These are phyloP conservation scores for Cinclus cinclus DNA, from an alignment of 2,113 vertebrate species.

Conservation along the genomic window DNA sequence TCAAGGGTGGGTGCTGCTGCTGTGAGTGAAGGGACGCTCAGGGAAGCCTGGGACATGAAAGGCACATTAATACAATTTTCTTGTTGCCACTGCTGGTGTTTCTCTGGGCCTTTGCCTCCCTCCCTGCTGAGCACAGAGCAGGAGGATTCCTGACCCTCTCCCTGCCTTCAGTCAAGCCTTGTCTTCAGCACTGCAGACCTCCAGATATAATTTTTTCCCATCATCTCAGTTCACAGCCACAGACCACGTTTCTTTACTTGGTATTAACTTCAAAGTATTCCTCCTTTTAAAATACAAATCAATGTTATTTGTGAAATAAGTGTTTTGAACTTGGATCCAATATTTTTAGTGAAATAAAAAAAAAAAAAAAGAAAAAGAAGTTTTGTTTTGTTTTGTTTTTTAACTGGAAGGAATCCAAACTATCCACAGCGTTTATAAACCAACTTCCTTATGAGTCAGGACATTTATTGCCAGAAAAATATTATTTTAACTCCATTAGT, in stretches of 20 bases:
- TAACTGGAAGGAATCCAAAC: conserved; percentile 61
- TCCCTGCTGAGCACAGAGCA: neutral
- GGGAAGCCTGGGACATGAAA: neutral
- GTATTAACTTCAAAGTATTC: conserved; percentile 61
- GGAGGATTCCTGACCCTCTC: neutral
- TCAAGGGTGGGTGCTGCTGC: neutral
- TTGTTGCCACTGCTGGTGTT: neutral
- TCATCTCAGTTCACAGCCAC: conserved; percentile 24
- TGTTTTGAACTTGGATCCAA: conserved; percentile 65
- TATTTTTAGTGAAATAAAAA: conserved; percentile 36
- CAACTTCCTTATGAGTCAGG: conserved; percentile 68
- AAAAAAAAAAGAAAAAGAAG: neutral
- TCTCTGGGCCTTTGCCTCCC: neutral
- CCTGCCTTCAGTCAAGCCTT: neutral
- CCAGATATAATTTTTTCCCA: conserved; percentile 45
- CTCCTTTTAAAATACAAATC: conserved; percentile 51
- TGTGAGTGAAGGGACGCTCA: neutral
- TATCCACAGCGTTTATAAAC: conserved; percentile 55
- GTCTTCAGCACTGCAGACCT: conserved; percentile 12
- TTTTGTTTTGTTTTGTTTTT: conserved; percentile 44
- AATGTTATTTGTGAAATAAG: conserved; percentile 53
- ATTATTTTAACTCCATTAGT: conserved; percentile 58
- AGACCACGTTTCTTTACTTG: conserved; percentile 46
- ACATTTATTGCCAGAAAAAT: conserved; percentile 68
- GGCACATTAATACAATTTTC: neutral